Evolutionary conservation across 2,797 vertebrate species (phyloP).

Genomic region (Darevskia mixta): DNA sequence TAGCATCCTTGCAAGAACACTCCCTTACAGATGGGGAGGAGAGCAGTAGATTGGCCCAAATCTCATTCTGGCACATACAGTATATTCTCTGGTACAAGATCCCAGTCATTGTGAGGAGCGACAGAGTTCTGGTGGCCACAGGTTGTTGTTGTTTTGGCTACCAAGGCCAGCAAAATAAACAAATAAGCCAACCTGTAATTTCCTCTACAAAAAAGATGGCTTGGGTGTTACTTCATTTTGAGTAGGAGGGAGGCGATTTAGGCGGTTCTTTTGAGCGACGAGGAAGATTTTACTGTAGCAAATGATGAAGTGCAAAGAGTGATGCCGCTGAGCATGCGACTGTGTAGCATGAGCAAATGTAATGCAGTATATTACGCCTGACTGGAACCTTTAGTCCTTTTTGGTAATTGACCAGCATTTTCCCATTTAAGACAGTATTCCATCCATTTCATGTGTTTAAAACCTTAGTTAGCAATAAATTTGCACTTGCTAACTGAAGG

Average conservation of each 20-base stretch:
- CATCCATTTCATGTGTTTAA: neutral
- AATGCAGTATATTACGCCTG: neutral
- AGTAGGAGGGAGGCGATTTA: neutral
- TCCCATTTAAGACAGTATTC: neutral
- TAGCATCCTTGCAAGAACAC: no score
- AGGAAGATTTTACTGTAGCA: neutral
- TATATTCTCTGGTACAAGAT: no score
- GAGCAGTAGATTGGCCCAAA: no score
- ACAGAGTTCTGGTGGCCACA: no score
- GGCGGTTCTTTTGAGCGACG: neutral
- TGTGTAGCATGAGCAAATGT: neutral
- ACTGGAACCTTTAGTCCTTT: neutral
- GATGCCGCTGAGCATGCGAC: neutral
- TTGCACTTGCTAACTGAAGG: no score
- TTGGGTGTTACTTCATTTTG: neutral
- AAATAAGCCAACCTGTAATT: neutral
- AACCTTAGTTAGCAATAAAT: neutral
- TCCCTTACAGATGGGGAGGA: no score
- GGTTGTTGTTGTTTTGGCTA: no score
- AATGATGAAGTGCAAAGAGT: neutral
- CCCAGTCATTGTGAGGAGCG: no score
- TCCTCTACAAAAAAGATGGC: neutral
- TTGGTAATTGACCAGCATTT: neutral
- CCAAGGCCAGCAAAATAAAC: no score
- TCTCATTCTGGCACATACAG: no score